Percentiles rank a stretch among this genome's conserved stretches.
Conservation (phyloP, 2,113 vertebrate genomes). For the Desmodus rotundus region DNA sequence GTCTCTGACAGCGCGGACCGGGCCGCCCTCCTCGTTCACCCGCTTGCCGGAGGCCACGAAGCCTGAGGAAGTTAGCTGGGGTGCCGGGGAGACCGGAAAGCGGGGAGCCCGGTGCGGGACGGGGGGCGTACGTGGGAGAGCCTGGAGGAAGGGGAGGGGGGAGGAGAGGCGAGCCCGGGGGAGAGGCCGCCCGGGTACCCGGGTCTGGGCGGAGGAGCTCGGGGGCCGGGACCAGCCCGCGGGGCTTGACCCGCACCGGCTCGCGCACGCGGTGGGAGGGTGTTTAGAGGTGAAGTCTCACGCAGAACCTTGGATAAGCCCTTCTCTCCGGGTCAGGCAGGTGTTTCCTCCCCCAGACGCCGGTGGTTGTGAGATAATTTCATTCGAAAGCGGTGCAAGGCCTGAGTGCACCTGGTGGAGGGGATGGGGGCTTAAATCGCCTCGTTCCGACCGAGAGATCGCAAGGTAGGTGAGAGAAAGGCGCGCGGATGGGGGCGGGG, state of each 20-base stretch:
- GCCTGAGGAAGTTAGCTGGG: not conserved
- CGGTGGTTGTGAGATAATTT: not conserved
- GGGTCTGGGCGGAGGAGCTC: not conserved
- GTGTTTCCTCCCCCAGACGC: not conserved
- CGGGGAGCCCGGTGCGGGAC: not conserved
- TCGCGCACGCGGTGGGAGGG: not conserved
- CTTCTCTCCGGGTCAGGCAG: not conserved
- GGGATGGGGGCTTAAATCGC: not conserved
- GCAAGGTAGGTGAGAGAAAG: not conserved
- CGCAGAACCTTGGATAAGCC: not conserved
- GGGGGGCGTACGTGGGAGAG: not conserved
- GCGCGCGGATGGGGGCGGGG: not conserved
- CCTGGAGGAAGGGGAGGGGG: not conserved
- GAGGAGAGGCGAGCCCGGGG: not conserved
- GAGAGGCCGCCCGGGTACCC: not conserved
- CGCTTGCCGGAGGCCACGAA: not conserved
- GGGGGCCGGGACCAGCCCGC: accelerated
- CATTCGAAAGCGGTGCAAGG: not conserved
- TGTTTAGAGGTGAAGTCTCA: not conserved
- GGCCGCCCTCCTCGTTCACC: not conserved
- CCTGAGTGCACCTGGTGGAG: not conserved
- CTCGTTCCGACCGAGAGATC: not conserved
- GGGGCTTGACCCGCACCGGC: not conserved
- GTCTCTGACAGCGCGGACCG: accelerated
- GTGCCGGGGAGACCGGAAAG: not conserved